Evolutionary conservation across 2,113 vertebrate species (phyloP).

Genomic region (Passerina amoena): DNA sequence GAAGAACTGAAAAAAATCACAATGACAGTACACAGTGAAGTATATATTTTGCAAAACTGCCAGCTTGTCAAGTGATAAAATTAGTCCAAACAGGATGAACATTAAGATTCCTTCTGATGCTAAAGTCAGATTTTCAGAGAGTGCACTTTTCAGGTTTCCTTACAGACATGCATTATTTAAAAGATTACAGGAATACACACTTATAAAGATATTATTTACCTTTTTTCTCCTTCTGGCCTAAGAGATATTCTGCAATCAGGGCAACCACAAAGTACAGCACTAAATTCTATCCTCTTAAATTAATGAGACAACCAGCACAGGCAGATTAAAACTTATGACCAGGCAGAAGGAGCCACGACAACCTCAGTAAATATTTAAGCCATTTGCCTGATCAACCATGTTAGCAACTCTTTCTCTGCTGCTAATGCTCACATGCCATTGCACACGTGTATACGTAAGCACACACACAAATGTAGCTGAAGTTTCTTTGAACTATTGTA

Average conservation of each 20-base stretch:
- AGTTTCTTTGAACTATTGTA: neutral
- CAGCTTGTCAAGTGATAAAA: conserved; percentile 23
- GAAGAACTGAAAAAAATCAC: conserved; percentile 59
- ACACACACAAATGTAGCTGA: neutral
- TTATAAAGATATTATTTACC: conserved; percentile 38
- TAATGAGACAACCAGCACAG: conserved; percentile 40
- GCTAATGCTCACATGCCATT: neutral
- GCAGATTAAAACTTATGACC: conserved; percentile 51
- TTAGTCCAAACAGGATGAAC: conserved; percentile 5
- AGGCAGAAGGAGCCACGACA: conserved; percentile 46
- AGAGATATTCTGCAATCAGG: conserved; percentile 37
- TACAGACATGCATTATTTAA: conserved; percentile 26
- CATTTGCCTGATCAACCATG: conserved; percentile 55
- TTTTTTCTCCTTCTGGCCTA: conserved; percentile 14
- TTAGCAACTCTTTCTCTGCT: neutral
- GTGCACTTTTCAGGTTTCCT: conserved; percentile 13
- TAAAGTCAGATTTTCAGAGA: conserved; percentile 8
- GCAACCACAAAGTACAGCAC: conserved; percentile 35
- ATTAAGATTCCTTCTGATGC: conserved; percentile 30
- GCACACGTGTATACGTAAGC: neutral
- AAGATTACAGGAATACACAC: conserved; percentile 17
- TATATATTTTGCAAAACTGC: conserved; percentile 25
- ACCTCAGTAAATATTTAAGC: conserved; percentile 55
- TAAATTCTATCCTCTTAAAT: conserved; percentile 60
- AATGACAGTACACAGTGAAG: neutral